Conservation (phyloP, 2,888 invertebrate species). For the Diachrysia chrysitis region DNA sequence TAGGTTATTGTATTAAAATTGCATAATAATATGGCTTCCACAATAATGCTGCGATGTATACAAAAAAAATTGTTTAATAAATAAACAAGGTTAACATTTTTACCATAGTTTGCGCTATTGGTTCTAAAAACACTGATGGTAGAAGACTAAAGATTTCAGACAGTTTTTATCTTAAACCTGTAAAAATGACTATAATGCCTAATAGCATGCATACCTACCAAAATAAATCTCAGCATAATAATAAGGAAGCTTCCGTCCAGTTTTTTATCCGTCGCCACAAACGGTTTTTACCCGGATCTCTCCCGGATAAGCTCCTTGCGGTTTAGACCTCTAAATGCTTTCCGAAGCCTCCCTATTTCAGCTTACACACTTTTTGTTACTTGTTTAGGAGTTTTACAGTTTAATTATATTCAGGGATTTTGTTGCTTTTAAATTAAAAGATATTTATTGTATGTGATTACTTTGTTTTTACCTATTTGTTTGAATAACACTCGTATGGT, state of each 20-base stretch:
- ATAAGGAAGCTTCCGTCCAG: constrained; percentile 3
- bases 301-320: constrained; percentile 12
- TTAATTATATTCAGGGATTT: background rate
- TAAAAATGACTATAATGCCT: no score
- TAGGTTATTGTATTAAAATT: no score
- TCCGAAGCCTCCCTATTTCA: background rate
- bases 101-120: no score
- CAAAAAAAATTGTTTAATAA: no score
- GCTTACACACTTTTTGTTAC: background rate
- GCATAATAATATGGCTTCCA: no score
- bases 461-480: background rate
- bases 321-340: constrained; percentile 2
- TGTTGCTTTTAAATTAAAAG: background rate
- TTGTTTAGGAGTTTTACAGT: background rate
- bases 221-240: background rate
- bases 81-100: no score
- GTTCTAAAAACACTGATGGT: no score
- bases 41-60: no score
- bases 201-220: no score
- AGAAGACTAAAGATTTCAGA: no score
- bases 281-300: background rate
- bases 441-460: background rate
- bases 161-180: no score
- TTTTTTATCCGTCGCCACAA: constrained; percentile 14
- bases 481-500: no score